Base-by-base conservation (phyloP, 1,140 invertebrate species). In the Drosophila takahashii region DNA sequence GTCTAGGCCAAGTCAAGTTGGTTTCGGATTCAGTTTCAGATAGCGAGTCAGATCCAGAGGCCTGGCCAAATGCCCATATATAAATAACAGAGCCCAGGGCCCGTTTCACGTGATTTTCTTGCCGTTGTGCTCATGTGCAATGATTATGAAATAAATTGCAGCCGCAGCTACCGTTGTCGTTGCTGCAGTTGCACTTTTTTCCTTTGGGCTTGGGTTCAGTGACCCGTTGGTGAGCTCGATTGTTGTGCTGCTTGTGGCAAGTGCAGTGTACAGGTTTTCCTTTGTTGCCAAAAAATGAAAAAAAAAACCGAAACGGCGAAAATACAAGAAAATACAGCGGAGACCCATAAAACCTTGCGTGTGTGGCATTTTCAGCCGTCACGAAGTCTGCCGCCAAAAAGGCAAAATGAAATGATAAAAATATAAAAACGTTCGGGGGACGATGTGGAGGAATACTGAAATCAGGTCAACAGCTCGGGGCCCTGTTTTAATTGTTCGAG, bases 181-280 rank as follows among this genome's bases (percentile, higher is more conserved):
- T 81, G 83, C 76, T 81, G 39, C 42, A 67, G 59, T 52, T 76
- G 54, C 65, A 45, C 27, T 73, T 77, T 37, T 73, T 71, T 77
- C 48, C 57, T 51, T 51, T 48, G 39, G 32, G 78, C 83, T 83
- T 47, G 37, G 36, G 83, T 87, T 87, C 83, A 89, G 53, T 87
- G 83, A 87, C 65, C 83, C 58, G 36, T 54, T 36, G 47, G 42
- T 67, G 41, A 77, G 74, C 74, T 53, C 42, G 77, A 73, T 69
- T 83, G 64, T 66, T 73, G 44, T 56, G 44, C 70, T 51, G 73
- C 37, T 76, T 87, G 84, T 89, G 84, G 84, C 84, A 87, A 87
- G 84, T 87, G 84, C 77, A 89, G 42, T 70, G 71, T 84, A 87
- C 84, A 84, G 79, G 79, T 87, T 87, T 87, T 83, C 67, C 80